Evolutionary conservation across 2,888 invertebrate species (phyloP).

Genomic region (Agrilus mali): DNA sequence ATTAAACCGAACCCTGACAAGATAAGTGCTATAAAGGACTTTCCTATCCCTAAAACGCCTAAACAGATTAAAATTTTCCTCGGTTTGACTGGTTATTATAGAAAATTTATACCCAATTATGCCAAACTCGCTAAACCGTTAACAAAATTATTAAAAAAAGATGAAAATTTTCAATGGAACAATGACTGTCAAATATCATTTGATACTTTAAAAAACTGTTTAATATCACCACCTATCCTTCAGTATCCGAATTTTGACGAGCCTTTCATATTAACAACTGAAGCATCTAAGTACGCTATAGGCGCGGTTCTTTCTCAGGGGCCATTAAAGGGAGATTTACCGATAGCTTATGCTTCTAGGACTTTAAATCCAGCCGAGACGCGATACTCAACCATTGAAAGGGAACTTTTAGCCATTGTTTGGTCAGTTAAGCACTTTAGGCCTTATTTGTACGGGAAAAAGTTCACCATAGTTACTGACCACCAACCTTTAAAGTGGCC

Average conservation of each 20-base stretch:
- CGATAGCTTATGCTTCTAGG: slow-evolving; percentile 13
- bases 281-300: slow-evolving; percentile 13
- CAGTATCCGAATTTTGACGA: slow-evolving; percentile 17
- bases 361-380: slow-evolving; percentile 9
- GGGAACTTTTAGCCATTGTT: slow-evolving; percentile 13
- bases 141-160: slow-evolving; percentile 13
- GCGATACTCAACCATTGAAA: slow-evolving; percentile 13
- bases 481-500: slow-evolving; percentile 12
- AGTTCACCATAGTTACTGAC: slow-evolving; percentile 9
- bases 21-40: too few relatives aligned
- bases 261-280: slow-evolving; percentile 16
- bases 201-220: slow-evolving; percentile 9
- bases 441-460: slow-evolving; percentile 11
- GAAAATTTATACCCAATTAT: slow-evolving; percentile 9
- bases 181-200: slow-evolving; percentile 11
- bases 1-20: not conserved
- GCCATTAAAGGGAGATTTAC: slow-evolving; percentile 10
- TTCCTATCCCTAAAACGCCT: too few relatives aligned
- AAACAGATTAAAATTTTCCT: slow-evolving; percentile 16
- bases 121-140: slow-evolving; percentile 7
- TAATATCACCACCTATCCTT: slow-evolving; percentile 13
- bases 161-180: slow-evolving; percentile 1
- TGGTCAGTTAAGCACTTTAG: slow-evolving; percentile 13
- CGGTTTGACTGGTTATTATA: slow-evolving; percentile 22
- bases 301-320: slow-evolving; percentile 16